Base-by-base conservation (phyloP, 2,888 invertebrate species). In the Odontothrips loti region DNA sequence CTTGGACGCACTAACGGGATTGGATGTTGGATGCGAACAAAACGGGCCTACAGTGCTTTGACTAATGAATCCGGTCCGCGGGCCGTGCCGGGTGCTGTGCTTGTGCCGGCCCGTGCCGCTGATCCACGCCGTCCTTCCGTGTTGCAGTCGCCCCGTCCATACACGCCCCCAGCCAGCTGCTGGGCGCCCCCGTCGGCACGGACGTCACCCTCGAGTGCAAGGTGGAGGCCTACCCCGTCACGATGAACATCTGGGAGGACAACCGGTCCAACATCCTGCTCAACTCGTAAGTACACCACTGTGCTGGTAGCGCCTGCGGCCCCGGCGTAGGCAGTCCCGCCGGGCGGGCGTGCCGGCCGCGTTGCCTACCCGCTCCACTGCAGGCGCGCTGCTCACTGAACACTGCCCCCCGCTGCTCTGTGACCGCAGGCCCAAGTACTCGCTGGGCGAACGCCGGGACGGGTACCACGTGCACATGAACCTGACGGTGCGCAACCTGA, bases 161-260 rank as follows among this genome's bases (percentile, higher is more conserved):
- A 83, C 95, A 94, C 89, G 95, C 95, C 85, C 94, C 95, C 85
- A 96, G 95, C 88, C 96, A 96, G 88, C 89, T 96, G 85, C 89
- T 96, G 80, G 96, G 96, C 27, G 94, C 96, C 0, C 96, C 96
- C 1, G 88, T 95, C 78, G 94, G 94, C 81, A 95, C 95, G 0
- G 94, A 96, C 87, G 95, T 96, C 51, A 93, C 94, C 84, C 89
- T 96, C 79, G 94, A 95, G 86, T 96, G 96, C 86, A 93, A 93
- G 87, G 95, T 96, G 81, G 96, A 96, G 86, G 96, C 96, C 0
- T 95, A 93, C 85, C 96, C 96, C 85, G 89, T 89, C 85, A 90
- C 92, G 82, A 90, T 91, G 86, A 91, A 94, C 89, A 95, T 94
- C 87, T 95, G 95, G 95, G 90, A 93, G 85, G 93, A 93, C 87